Percentiles rank a stretch among this genome's conserved stretches.
These are phyloP conservation scores for Brachionus manjavacas DNA, from an alignment of 1,140 invertebrate genomes.

Conservation along the genomic window DNA sequence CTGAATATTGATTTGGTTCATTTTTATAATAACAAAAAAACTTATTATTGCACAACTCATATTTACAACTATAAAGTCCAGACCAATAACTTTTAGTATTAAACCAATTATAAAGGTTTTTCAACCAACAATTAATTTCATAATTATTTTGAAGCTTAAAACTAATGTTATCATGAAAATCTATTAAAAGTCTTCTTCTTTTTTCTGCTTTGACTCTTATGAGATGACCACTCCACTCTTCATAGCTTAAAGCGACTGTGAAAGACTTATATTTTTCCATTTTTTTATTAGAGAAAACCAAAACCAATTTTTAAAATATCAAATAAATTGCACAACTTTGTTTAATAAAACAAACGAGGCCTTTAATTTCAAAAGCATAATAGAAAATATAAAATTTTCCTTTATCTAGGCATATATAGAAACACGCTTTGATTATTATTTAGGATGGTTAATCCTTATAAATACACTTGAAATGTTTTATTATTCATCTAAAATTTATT, in stretches of 20 bases:
- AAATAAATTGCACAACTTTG: background rate
- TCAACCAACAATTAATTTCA: background rate
- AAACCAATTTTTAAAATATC: background rate
- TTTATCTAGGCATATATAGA: background rate
- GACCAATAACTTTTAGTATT: background rate
- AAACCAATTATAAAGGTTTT: background rate
- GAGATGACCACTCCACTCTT: background rate
- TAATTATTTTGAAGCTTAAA: background rate
- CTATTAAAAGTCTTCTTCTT: background rate
- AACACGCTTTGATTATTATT: background rate
- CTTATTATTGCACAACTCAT: background rate
- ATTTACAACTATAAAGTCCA: background rate
- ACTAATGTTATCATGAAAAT: constrained; percentile 10
- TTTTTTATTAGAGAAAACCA: no score
- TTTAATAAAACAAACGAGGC: background rate
- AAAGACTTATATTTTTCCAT: background rate
- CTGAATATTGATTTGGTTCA: background rate
- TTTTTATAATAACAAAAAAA: background rate
- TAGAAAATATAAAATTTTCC: no score
- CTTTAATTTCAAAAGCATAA: background rate
- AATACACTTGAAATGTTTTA: background rate
- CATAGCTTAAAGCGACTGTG: background rate
- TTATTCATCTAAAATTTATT: background rate
- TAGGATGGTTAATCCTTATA: background rate
- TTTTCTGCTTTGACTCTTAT: background rate